Base-by-base conservation (phyloP, 2,797 vertebrate genomes). In the Intellagama lesueurii region DNA sequence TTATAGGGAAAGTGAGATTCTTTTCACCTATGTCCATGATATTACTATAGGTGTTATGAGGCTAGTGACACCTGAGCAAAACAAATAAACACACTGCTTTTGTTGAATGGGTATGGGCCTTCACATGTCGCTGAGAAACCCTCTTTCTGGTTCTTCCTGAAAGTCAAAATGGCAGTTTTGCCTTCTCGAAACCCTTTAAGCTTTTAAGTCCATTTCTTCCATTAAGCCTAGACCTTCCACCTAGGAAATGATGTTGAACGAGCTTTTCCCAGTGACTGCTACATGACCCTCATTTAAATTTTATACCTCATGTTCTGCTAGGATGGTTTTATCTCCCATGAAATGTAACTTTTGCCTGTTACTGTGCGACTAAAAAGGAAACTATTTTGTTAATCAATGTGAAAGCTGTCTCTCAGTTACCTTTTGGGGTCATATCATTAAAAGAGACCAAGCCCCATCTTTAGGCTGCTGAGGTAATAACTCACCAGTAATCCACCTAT, bases 281-380 rank as follows among this genome's bases (percentile, higher is more conserved):
- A 19, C 32, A 80, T 90, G 26, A 73, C 52, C 35, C 69, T 52
- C 81, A 87, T 87, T 87, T 72, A 87, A 78, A 87, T 79, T 80
- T 66, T 80, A 69, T 56, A 5, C 40, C 16, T 26, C 69, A 19
- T 66, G 60, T 32, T 81, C 85, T 70, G 68, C 83, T 1, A 78
- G 72, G 77, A 81, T 80, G 70, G 17, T 52, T 44, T 64, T 64
- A 47, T 73, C 22, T 56, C 26, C 1, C 9, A 24, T 19, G 30
- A 70, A 89, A 79, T 52, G 4, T 82, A 0, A 5, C 30, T 85
- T 87, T 76, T 32, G 44, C 72, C 84, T 83, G 35, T 70, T 87
- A 75, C 28, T 81, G 69, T 30, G n/a, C 56, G 81, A 7, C 35
- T 35, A 52, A 78, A 22, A 77, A 52, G 52, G 64, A 89, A 70